Base-by-base conservation (phyloP, 30 jellyfish, hydroid and myxozoan species). In the Rhopilema esculentum region DNA sequence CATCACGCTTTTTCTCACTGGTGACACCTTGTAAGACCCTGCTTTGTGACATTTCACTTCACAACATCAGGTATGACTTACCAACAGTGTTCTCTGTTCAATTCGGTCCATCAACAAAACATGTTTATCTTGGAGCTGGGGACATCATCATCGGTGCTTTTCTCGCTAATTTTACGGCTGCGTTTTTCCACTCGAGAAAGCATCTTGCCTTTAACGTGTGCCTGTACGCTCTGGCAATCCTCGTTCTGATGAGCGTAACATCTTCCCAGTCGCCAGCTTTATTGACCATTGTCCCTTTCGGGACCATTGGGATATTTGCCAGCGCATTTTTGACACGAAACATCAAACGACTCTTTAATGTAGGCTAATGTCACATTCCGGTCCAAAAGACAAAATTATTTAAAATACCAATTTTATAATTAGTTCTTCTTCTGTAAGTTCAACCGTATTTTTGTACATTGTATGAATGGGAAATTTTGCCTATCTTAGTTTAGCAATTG, bases 91-190 rank as follows among this genome's bases (percentile, higher is more conserved):
- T 89, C 64, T 74, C 97, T 1, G 66, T 89, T 27, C 93, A 69
- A 12, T 6, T 89, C 29, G 93, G 91, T 15, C 26, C 63, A 50
- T 25, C 69, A 27, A 80, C 49, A 33, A 40, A 49, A 25, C 67
- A 62, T 33, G 93, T 89, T 19, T 89, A 52, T 52, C 87, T 89
- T 70, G 97, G 97, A 12, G 74, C 97, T 1, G 97, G 97, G 1
- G 97, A 89, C 30, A 69, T 89, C 23, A 51, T 89, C 23, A 63
- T 89, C 32, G 97, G 94, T 26, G 86, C 97, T 0, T 62, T 89
- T 21, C 81, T 53, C 18, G 89, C 93, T 31, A 89, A 89, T 63
- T 89, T 77, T 57, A 51, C 97, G 49, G 66, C 84, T 1, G 49
- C 57, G 21, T 50, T 69, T 32, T 89, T 79, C 66, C 71, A 89